Evolutionary conservation across 1,140 invertebrate species (phyloP).

Genomic region (Bombus difficillimus): DNA sequence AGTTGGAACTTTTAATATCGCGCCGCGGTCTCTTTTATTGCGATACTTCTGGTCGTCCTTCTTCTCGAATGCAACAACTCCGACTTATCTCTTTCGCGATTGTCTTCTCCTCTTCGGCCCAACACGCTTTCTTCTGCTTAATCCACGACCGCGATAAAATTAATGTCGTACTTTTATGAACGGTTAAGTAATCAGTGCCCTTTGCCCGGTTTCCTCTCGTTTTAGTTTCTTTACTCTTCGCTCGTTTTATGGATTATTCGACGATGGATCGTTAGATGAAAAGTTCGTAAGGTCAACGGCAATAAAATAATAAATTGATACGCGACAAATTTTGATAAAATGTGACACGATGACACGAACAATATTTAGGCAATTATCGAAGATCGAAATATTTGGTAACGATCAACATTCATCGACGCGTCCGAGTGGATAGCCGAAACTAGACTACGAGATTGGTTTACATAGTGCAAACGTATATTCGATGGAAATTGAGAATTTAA

Average conservation of each 20-base stretch:
- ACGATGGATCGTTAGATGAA: no score
- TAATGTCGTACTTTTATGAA: constrained; percentile 59
- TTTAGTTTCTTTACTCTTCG: background rate
- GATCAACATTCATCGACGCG: constrained; percentile 33
- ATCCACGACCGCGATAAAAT: constrained; percentile 48
- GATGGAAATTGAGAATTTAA: constrained; percentile 47
- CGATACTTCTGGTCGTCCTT: constrained; percentile 43
- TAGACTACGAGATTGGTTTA: constrained; percentile 26
- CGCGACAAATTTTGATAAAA: background rate
- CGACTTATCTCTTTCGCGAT: constrained; percentile 18
- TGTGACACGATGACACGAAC: background rate
- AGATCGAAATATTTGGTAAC: background rate
- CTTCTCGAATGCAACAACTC: constrained; percentile 35
- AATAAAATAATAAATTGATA: no score
- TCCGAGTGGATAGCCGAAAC: background rate
- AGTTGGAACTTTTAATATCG: constrained; percentile 64
- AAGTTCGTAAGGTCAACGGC: no score
- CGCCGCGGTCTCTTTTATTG: constrained; percentile 63
- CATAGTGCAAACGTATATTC: constrained; percentile 47
- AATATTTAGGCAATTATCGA: background rate
- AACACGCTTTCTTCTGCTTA: constrained; percentile 1
- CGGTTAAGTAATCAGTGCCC: constrained; percentile 48
- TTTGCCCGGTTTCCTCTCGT: background rate
- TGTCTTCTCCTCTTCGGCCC: background rate
- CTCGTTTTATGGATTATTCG: background rate